Percentiles rank a stretch among this genome's conserved stretches.
Evolutionary conservation across 2,888 invertebrate species (phyloP).

Genomic region (Eupithecia inturbata): DNA sequence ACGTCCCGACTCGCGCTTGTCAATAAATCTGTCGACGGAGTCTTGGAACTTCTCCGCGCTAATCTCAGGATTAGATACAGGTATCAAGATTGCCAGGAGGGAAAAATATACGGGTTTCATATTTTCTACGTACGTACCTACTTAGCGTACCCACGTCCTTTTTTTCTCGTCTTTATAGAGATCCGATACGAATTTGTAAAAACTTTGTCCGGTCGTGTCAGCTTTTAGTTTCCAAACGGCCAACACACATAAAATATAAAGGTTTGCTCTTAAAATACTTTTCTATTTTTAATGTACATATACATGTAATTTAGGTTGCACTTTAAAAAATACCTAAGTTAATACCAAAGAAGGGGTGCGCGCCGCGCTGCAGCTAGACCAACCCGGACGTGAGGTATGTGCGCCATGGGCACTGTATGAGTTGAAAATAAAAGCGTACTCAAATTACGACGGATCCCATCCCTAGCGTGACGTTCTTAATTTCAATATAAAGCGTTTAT

Average conservation of each 20-base stretch:
- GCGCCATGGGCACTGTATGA: not conserved
- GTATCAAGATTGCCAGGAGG: slow-evolving; percentile 16
- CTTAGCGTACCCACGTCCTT: not conserved
- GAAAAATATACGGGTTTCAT: not conserved
- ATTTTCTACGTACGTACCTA: not conserved
- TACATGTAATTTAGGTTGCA: too few species aligned
- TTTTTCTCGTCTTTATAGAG: not conserved
- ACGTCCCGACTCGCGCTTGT: slow-evolving; percentile 26
- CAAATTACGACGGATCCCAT: not conserved
- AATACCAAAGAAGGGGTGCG: not conserved
- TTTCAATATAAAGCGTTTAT: slow-evolving; percentile 5
- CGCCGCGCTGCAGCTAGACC: not conserved
- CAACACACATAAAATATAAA: not conserved
- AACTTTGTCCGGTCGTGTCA: not conserved
- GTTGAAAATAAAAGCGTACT: not conserved
- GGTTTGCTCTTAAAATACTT: not conserved
- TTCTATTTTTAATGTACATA: too few species aligned
- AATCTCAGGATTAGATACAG: slow-evolving; percentile 28
- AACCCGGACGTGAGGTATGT: not conserved
- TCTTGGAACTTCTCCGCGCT: slow-evolving; percentile 29
- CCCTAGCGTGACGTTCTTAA: not conserved
- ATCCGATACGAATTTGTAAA: not conserved
- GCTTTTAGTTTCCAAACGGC: not conserved
- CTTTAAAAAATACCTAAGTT: not conserved
- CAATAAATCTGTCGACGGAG: slow-evolving; percentile 29